Conservation (phyloP, 1,140 invertebrate species). For the Amphibalanus amphitrite region DNA sequence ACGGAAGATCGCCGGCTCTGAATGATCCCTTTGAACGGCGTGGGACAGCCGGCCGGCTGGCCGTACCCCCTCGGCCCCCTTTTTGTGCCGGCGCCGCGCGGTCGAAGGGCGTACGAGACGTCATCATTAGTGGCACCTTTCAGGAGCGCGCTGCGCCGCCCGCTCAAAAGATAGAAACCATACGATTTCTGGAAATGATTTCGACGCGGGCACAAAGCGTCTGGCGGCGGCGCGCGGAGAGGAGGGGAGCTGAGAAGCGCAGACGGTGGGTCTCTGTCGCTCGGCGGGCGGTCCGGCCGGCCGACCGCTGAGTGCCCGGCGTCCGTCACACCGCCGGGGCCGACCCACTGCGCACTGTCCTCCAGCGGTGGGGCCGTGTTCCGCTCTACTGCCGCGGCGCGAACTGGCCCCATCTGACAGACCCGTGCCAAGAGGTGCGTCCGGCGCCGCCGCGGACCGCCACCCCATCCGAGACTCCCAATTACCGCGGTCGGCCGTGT, state of each 20-base stretch:
- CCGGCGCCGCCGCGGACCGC: not conserved
- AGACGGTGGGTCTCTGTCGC: too few species aligned
- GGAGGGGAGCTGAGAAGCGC: too few species aligned
- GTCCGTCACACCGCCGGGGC: too few species aligned
- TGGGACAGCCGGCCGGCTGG: not conserved
- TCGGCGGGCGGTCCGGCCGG: too few species aligned
- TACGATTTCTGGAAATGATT: conserved; percentile 2
- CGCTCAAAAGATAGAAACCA: not conserved
- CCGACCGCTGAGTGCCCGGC: too few species aligned
- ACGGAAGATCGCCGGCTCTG: not conserved
- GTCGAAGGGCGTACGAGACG: not conserved
- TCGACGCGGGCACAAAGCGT: not conserved
- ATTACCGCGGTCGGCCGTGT: not conserved
- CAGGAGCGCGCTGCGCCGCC: not conserved
- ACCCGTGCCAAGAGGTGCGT: not conserved
- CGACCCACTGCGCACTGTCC: too few species aligned
- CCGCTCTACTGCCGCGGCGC: too few species aligned
- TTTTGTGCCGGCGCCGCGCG: not conserved
- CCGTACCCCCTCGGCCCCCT: not conserved
- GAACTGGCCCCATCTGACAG: not conserved
- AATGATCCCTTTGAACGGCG: not conserved
- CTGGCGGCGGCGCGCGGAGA: not conserved
- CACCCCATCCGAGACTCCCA: not conserved
- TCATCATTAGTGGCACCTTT: not conserved
- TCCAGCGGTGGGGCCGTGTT: not conserved